A percentile compares a stretch with the other conserved stretches of the same genome.
Conservation (phyloP, 2,113 vertebrate genomes). For the Charina bottae region DNA sequence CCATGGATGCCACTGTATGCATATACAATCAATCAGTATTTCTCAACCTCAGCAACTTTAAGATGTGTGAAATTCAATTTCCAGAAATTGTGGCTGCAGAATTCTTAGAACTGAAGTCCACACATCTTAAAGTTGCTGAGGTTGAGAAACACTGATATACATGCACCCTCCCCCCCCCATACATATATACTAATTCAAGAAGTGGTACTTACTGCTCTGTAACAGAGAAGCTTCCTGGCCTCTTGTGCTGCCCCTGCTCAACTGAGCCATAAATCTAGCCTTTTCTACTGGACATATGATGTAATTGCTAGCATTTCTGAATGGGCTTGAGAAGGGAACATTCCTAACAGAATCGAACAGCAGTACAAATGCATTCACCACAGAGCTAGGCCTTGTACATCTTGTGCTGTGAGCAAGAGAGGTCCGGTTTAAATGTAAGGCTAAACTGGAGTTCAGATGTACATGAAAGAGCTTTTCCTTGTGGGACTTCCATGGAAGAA, state of each 20-base stretch:
- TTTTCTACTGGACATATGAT: not conserved
- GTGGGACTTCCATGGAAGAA: no score
- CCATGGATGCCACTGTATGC: not conserved
- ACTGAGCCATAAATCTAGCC: not conserved
- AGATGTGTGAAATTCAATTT: not conserved
- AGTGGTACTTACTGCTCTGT: not conserved
- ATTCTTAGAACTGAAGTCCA: not conserved
- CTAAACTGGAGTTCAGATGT: no score
- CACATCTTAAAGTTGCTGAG: not conserved
- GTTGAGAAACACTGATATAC: not conserved
- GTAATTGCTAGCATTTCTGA: not conserved
- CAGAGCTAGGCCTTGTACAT: not conserved
- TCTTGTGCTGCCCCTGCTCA: not conserved
- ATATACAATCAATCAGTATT: not conserved
- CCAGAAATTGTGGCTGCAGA: not conserved
- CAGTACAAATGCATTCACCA: not conserved
- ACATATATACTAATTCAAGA: not conserved
- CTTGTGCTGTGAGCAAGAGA: not conserved
- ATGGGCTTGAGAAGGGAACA: not conserved
- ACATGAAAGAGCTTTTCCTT: not conserved
- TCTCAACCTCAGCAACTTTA: not conserved
- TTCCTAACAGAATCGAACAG: not conserved
- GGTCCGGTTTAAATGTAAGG: not conserved
- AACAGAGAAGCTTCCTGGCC: not conserved
- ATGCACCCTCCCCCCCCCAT: not conserved